Conservation (phyloP, 2,797 vertebrate species). For the Chrosomus eos region DNA sequence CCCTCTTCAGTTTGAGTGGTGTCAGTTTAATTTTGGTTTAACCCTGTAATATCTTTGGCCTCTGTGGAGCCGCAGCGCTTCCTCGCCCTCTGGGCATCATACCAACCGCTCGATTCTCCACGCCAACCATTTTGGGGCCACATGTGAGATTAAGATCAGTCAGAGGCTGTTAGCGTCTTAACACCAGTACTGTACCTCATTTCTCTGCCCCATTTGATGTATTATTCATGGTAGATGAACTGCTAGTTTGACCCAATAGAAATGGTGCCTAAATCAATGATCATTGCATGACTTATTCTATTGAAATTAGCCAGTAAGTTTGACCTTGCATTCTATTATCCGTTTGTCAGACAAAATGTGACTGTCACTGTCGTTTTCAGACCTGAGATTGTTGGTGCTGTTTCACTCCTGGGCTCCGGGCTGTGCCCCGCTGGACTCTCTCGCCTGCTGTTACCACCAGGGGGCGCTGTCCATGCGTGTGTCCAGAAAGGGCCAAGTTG, state of each 20-base stretch:
- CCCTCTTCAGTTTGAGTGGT: slow-evolving; percentile 5
- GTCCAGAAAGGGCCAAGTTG: slow-evolving; percentile 88
- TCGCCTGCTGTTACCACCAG: slow-evolving; percentile 90
- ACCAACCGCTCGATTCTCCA: not conserved
- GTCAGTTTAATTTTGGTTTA: slow-evolving; percentile 49
- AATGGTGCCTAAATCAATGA: not conserved
- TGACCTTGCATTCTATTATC: not conserved
- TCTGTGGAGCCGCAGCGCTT: not conserved
- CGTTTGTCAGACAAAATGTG: not conserved
- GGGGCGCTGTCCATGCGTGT: slow-evolving; percentile 91
- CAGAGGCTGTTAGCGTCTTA: slow-evolving; percentile 7
- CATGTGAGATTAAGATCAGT: slow-evolving; percentile 17
- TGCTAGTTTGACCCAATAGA: not conserved
- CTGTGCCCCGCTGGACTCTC: slow-evolving; percentile 78
- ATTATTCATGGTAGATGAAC: not conserved
- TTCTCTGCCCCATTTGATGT: not conserved
- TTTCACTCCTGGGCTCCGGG: slow-evolving; percentile 82
- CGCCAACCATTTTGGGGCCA: not conserved
- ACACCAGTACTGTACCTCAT: not conserved
- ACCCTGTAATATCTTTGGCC: slow-evolving; percentile 15
- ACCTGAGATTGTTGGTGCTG: slow-evolving; percentile 79
- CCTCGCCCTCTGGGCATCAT: slow-evolving; percentile 39
- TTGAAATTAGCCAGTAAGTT: not conserved
- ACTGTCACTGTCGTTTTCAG: slow-evolving; percentile 59
- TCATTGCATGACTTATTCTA: not conserved